These are phyloP conservation scores for Petrolisthes cinctipes DNA, from an alignment of 2,888 invertebrate genomes.

Conservation along the genomic window DNA sequence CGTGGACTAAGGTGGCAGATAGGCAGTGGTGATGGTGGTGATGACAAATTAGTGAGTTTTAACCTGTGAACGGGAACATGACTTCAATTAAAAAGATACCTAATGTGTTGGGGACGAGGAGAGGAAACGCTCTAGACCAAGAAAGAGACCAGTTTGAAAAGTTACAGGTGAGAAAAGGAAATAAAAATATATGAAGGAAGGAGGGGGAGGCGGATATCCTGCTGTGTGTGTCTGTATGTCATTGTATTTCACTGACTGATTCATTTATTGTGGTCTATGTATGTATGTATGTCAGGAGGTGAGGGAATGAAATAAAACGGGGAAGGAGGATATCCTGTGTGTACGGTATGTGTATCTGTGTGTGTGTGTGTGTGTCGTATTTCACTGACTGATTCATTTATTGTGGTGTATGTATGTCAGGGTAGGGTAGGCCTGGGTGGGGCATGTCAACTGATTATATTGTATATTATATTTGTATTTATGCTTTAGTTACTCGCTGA, in stretches of 20 bases:
- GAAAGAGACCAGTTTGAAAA: constrained; percentile 63
- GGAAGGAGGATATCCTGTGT: background rate
- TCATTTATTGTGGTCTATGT: background rate
- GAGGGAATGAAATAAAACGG: background rate
- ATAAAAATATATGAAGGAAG: background rate
- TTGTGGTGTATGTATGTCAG: background rate
- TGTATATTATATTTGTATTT: background rate
- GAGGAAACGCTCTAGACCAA: constrained; percentile 60
- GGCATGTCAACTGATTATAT: background rate
- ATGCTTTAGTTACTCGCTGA: background rate
- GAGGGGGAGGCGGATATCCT: constrained; percentile 27
- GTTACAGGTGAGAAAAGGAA: constrained; percentile 41
- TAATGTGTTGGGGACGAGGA: constrained; percentile 52
- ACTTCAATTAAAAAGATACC: constrained; percentile 56
- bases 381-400: background rate
- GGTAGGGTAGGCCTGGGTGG: too few species aligned
- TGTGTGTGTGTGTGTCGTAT: background rate
- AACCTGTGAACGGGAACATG: constrained; percentile 23
- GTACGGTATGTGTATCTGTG: background rate
- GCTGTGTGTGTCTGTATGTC: background rate
- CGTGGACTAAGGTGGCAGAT: too few species aligned
- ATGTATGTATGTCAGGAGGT: background rate
- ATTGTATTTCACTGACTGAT: background rate
- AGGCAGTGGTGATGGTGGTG: too few species aligned
- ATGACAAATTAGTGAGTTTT: too few species aligned